These are phyloP conservation scores for Dexiosoma caninum DNA, from an alignment of 2,888 invertebrate species.

Conservation along the genomic window DNA sequence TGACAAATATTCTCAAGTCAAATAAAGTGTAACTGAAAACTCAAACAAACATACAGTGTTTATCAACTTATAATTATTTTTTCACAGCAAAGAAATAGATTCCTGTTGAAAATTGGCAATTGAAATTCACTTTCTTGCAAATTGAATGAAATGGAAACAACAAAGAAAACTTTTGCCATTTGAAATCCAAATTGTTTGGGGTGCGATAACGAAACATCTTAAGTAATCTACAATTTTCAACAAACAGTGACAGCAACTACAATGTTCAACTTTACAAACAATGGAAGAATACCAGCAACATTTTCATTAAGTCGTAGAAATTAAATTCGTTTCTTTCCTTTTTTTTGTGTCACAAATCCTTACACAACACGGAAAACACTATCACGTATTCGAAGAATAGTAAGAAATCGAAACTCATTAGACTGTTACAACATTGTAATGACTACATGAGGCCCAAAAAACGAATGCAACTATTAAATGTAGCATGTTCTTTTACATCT, in stretches of 20 bases:
- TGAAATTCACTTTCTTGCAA: neutral
- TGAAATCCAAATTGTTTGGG: neutral
- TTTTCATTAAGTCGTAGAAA: neutral
- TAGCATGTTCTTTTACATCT: neutral
- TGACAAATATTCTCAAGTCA: no score
- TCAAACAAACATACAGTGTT: no score
- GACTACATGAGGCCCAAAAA: neutral
- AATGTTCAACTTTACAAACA: neutral
- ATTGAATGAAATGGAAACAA: neutral
- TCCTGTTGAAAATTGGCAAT: no score
- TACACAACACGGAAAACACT: slow-evolving; percentile 3
- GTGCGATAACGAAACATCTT: neutral
- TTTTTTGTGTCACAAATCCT: no score
- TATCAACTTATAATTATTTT: no score
- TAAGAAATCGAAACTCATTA: slow-evolving; percentile 51
- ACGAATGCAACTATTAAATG: neutral
- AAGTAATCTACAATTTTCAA: neutral
- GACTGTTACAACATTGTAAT: slow-evolving; percentile 43
- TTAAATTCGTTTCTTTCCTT: no score
- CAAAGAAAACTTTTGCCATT: neutral
- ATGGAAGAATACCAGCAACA: neutral
- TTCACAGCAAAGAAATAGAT: no score
- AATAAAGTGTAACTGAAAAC: no score
- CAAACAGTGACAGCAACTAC: neutral
- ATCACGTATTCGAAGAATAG: slow-evolving; percentile 41